Evolutionary conservation across 2,113 vertebrate genomes (phyloP).

Genomic region (Callionymus lyra): DNA sequence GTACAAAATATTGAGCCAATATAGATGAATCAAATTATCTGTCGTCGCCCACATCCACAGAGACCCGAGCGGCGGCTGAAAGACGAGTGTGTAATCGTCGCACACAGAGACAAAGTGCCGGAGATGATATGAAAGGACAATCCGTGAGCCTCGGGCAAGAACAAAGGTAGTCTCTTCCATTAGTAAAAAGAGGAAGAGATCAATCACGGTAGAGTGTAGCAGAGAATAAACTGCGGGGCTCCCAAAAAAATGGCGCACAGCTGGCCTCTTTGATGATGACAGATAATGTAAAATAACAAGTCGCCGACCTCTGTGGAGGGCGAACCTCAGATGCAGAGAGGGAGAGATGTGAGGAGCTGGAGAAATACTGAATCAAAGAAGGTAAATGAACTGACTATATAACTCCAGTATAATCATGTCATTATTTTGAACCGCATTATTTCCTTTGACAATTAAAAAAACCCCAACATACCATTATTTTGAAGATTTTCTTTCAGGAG

Average conservation of each 20-base stretch:
- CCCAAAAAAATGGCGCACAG: background rate
- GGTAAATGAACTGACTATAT: too few species aligned
- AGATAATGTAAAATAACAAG: slow-evolving; percentile 19
- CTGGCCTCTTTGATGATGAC: slow-evolving; percentile 34
- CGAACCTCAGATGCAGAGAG: slow-evolving; percentile 3
- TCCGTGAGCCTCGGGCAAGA: slow-evolving; percentile 13
- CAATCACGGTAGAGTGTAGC: slow-evolving; percentile 24
- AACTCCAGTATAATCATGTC: too few species aligned
- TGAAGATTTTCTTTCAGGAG: too few species aligned
- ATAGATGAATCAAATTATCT: too few species aligned
- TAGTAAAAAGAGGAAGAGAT: slow-evolving; percentile 20
- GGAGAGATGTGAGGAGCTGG: background rate
- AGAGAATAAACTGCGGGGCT: slow-evolving; percentile 16
- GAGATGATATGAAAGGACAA: slow-evolving; percentile 26
- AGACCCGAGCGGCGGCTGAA: background rate
- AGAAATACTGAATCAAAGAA: too few species aligned
- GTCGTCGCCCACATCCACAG: too few species aligned
- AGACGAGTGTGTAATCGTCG: slow-evolving; percentile 9
- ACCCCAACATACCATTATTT: too few species aligned
- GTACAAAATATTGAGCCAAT: too few species aligned
- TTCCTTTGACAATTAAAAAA: too few species aligned
- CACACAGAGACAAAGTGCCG: slow-evolving; percentile 9
- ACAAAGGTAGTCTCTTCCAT: slow-evolving; percentile 32
- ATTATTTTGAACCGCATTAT: too few species aligned
- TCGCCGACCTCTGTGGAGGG: too few species aligned